These are phyloP conservation scores for Eugnorisma glareosa DNA, from an alignment of 2,888 invertebrate species.

Conservation along the genomic window DNA sequence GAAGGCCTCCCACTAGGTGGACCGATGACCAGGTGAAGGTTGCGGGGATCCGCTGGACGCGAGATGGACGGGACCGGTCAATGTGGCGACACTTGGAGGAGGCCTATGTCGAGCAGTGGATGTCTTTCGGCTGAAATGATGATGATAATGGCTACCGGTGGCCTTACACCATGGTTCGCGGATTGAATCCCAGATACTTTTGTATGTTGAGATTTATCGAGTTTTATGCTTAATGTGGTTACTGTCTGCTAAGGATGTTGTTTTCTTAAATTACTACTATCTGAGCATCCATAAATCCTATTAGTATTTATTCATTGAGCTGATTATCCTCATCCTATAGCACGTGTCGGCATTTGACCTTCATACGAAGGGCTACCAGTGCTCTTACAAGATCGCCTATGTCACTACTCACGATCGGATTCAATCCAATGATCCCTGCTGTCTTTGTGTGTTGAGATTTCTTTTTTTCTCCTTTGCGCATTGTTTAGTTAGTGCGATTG, in stretches of 20 bases:
- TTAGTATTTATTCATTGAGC: not conserved
- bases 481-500: not conserved
- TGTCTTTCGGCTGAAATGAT: too few relatives aligned
- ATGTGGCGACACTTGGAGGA: too few relatives aligned
- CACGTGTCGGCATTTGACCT: constrained; percentile 69
- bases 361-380: constrained; percentile 71
- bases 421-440: constrained; percentile 24
- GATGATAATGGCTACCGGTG: not conserved
- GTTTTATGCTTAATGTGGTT: not conserved
- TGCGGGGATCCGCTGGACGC: too few relatives aligned
- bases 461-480: not conserved
- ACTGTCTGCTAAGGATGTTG: not conserved
- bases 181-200: not conserved
- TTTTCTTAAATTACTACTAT: not conserved
- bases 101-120: too few relatives aligned
- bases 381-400: constrained; percentile 52
- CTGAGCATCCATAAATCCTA: not conserved
- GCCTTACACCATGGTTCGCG: not conserved
- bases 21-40: too few relatives aligned
- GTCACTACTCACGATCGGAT: constrained; percentile 69
- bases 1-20: too few relatives aligned
- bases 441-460: constrained; percentile 20
- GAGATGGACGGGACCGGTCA: too few relatives aligned
- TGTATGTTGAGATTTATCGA: not conserved
- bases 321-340: not conserved